Evolutionary conservation across 2,888 invertebrate genomes (phyloP).

Genomic region (Pristionchus japonicus): DNA sequence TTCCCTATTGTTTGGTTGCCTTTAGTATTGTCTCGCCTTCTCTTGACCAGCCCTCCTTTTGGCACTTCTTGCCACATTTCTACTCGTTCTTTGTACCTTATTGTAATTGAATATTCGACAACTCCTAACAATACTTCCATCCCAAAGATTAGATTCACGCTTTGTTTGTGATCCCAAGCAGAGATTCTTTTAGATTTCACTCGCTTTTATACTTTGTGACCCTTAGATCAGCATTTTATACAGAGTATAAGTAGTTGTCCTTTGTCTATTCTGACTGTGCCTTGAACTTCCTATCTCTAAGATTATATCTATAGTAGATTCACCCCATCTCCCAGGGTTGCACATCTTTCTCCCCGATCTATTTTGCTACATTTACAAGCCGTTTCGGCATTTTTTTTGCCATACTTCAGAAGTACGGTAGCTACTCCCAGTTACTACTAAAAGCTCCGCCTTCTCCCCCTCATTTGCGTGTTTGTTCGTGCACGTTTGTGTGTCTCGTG

Average conservation of each 20-base stretch:
- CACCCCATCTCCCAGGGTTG: background rate
- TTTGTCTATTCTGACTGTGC: background rate
- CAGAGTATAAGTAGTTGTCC: background rate
- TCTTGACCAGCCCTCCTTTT: slow-evolving; percentile 22
- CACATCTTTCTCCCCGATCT: background rate
- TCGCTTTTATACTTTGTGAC: background rate
- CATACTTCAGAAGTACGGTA: slow-evolving; percentile 20
- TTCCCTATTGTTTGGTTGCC: background rate
- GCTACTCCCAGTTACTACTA: slow-evolving; percentile 5
- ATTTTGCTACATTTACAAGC: background rate
- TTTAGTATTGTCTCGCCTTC: background rate
- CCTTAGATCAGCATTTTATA: background rate
- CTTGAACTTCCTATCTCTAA: background rate
- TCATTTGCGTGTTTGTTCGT: slow-evolving; percentile 30
- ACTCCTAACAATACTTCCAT: background rate
- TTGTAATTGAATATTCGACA: background rate
- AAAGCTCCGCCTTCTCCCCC: slow-evolving; percentile 14
- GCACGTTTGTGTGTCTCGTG: background rate
- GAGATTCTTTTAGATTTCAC: background rate
- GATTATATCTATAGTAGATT: background rate
- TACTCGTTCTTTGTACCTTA: background rate
- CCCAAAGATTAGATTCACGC: background rate
- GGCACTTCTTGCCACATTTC: background rate
- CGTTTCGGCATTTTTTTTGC: slow-evolving; percentile 23
- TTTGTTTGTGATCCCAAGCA: background rate